Percentiles rank a stretch among this genome's conserved stretches.
phyloP scores from a whole-genome alignment of 2,113 vertebrate species.

The Miniopterus natalensis region DNA sequence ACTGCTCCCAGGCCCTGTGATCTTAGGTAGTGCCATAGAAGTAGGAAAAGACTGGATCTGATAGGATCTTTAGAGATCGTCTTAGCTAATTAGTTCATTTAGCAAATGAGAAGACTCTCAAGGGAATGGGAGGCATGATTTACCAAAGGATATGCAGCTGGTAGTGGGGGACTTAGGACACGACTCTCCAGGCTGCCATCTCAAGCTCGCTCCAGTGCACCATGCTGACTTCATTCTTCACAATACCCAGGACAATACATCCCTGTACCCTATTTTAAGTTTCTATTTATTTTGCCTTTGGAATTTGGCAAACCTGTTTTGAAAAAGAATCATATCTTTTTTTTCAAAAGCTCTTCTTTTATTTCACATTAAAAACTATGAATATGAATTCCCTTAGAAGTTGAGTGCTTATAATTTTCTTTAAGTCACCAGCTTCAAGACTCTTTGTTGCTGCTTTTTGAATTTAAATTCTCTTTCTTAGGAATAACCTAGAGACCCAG shows the following conservation, averaged over 20 bases:
- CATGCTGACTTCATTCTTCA: background rate
- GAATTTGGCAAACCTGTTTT: constrained; percentile 49
- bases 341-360: constrained; percentile 45
- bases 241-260: background rate
- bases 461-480: constrained; percentile 41
- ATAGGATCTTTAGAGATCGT: background rate
- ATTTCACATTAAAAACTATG: constrained; percentile 62
- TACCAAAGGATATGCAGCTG: constrained; percentile 19
- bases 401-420: constrained; percentile 47
- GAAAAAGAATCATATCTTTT: background rate
- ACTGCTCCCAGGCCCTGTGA: background rate
- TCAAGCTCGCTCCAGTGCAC: background rate
- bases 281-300: constrained; percentile 44
- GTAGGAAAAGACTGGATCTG: background rate
- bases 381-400: constrained; percentile 39
- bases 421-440: background rate
- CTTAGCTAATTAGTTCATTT: constrained; percentile 62
- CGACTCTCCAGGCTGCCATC: background rate
- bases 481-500: background rate
- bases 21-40: background rate
- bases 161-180: background rate
- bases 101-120: constrained; percentile 41
- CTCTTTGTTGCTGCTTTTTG: background rate
- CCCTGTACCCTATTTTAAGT: constrained; percentile 1
- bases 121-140: background rate